Base-by-base conservation (phyloP, 2,888 invertebrate genomes). In the Frankliniella fusca region DNA sequence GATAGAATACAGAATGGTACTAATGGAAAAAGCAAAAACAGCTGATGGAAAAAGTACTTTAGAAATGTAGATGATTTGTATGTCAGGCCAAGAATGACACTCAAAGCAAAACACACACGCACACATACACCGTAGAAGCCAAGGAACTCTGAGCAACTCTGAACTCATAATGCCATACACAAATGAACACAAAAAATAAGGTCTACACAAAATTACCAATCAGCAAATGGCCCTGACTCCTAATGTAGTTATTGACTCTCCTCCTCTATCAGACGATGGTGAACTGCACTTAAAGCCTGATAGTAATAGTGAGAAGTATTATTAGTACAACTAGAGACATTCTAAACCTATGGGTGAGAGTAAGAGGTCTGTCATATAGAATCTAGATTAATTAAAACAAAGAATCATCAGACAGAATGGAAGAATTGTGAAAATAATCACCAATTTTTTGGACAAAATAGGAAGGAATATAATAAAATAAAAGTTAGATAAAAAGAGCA, bases 281-380 rank as follows among this genome's bases (percentile, higher is more conserved):
- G 95, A 86, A 95, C 93, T 87, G 92, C 92, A 91, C 95, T 94
- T 89, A 96, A 92, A 88, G 93, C 94, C 95, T 95, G 88, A 85
- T 86, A 86, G 84, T 84, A 83, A 82, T 27, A 38, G 18, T 38
- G 27, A 83, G 87, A 84, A 83, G 85, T 85, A 85, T 61, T 85
- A 84, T 81, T 79, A 80, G 81, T 54, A 70, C 54, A 81, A 70
- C 80, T 80, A 48, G 23, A 79, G 18, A 54, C 54, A 38, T 79
- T n/a, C 54, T 81, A 61, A 81, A 80, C 27, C 48, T 48, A 70
- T n/a, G n/a, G 50, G 54, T 48, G 27, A 49, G 70, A 81, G 27
- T 3, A 80, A 76, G 18, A n/a, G 27, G 70, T 20, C 50, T 80
- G 20, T 81, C 48, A 80, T 54, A 49, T 12, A 76, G 48, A 61